Conservation (phyloP, 2,797 vertebrate genomes). For the Columba guinea region DNA sequence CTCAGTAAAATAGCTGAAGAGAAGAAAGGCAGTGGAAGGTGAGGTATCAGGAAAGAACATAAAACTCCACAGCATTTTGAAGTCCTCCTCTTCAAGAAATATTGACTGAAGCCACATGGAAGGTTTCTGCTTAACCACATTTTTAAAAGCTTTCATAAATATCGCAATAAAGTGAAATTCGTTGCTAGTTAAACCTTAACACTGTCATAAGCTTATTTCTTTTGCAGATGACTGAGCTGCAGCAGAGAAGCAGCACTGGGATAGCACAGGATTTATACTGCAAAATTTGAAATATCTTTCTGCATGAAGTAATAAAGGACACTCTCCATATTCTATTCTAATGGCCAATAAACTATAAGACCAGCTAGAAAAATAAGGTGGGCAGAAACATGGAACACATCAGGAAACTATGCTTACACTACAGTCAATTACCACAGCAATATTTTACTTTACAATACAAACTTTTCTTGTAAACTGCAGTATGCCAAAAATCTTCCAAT, state of each 20-base stretch:
- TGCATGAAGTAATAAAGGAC: slow-evolving; percentile 64
- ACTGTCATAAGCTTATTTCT: slow-evolving; percentile 65
- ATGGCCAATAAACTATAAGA: slow-evolving; percentile 63
- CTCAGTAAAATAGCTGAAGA: not conserved
- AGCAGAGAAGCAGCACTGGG: slow-evolving; percentile 7
- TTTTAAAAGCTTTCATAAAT: slow-evolving; percentile 77
- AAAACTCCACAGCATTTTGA: slow-evolving; percentile 1
- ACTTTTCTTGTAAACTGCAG: slow-evolving; percentile 36
- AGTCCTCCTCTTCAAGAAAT: slow-evolving; percentile 54
- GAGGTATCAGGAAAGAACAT: not conserved
- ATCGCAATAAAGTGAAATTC: slow-evolving; percentile 72
- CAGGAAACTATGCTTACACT: slow-evolving; percentile 60
- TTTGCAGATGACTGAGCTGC: slow-evolving; percentile 62
- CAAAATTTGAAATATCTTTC: slow-evolving; percentile 71
- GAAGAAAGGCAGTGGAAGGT: not conserved
- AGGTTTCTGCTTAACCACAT: slow-evolving; percentile 63
- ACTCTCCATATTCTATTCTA: slow-evolving; percentile 50
- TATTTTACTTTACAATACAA: slow-evolving; percentile 54
- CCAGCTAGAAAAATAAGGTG: slow-evolving; percentile 51
- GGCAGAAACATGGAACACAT: slow-evolving; percentile 11
- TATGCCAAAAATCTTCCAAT: slow-evolving; percentile 56
- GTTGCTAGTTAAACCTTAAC: slow-evolving; percentile 73
- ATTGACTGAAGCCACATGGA: slow-evolving; percentile 50
- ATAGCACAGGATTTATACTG: slow-evolving; percentile 52
- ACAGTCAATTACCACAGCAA: slow-evolving; percentile 42